phyloP scores from a whole-genome alignment of 2,888 invertebrate genomes.

The Tinea pellionella region DNA sequence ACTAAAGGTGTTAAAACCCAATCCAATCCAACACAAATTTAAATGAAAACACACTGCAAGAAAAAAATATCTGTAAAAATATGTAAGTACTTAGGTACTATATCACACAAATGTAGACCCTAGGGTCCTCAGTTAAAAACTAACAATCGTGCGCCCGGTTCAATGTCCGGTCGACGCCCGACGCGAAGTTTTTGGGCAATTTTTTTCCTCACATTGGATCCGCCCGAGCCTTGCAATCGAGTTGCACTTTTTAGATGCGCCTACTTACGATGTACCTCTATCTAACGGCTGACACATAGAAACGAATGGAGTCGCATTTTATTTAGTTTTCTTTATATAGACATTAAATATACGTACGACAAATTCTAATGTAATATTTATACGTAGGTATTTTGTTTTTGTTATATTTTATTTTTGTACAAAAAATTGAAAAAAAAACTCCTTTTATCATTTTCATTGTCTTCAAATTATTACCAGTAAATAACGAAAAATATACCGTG shows the following conservation, averaged over 20 bases:
- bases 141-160: conserved; percentile 28
- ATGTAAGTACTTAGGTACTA: background rate
- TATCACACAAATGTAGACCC: background rate
- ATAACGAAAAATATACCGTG: no score
- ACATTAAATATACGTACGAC: background rate
- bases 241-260: conserved; percentile 69
- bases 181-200: conserved; percentile 41
- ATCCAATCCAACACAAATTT: no score
- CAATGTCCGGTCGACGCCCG: conserved; percentile 60
- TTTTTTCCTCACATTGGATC: conserved; percentile 28
- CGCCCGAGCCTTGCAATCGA: conserved; percentile 37
- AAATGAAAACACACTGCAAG: no score
- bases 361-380: no score
- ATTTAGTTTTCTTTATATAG: background rate
- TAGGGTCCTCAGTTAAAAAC: background rate
- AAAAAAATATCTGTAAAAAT: background rate
- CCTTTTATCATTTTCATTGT: no score
- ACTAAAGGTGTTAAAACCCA: no score
- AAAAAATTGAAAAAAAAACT: no score
- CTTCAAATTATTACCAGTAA: no score
- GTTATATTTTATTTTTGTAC: no score
- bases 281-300: conserved; percentile 49
- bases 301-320: conserved; percentile 25
- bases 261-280: conserved; percentile 62
- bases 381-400: no score